Base-by-base conservation (phyloP, 2,888 invertebrate genomes). In the Flabesymbios commensalis region DNA sequence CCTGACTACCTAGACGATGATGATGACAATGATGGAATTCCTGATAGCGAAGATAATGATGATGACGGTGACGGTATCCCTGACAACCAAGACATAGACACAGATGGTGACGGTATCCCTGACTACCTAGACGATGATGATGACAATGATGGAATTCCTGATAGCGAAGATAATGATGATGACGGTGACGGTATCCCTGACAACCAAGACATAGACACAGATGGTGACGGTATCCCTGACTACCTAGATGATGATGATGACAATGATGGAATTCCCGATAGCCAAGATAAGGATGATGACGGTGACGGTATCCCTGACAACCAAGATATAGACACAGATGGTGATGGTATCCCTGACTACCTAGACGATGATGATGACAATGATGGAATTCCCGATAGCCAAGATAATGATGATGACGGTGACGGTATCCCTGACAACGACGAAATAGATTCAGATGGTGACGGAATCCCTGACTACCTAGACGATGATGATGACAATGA, bases 341-440 rank as follows among this genome's bases (percentile, higher is more conserved):
- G 59, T 24, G 68, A 70, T 57, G 69, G 70, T 3, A 70, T 72
- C 31, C 67, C 70, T 1, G 70, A 73, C 51, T 45, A 62, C 19
- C 31, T 53, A 58, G 62, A 62, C 24, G 33, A 52, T 65, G 33
- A 77, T 74, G 58, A 63, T 59, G 57, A 75, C 61, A 74, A 69
- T 36, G 76, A 76, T 64, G 78, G 78, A 0, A 74, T 78, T 39
- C 61, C 64, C n/a, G 64, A 66, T 41, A 26, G 61, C 42, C 24
- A 53, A 5, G 67, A 68, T 49, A 58, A 63, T 33, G 68, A 68
- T 58, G 61, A 59, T 47, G 75, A 75, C 59, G 71, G 71, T 1
- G 74, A 76, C 62, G 75, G 75, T 2, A 74, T 75, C 2, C 75
- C 75, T 26, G 64, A 67, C 45, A 24, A 54, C 28, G 26, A 54